phyloP scores from a whole-genome alignment of 2,888 invertebrate species.

The Allophyes oxyacanthae region DNA sequence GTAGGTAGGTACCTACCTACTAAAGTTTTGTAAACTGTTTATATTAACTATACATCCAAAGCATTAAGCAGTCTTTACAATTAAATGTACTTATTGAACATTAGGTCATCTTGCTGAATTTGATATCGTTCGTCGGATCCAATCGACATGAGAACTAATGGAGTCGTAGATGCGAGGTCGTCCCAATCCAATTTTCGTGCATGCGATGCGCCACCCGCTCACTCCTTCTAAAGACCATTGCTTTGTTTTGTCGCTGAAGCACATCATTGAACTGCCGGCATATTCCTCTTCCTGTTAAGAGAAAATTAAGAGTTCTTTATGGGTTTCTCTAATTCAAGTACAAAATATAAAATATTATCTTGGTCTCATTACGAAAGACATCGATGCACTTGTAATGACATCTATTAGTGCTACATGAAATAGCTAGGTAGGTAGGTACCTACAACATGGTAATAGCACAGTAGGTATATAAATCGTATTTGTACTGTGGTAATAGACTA shows the following conservation, averaged over 20 bases:
- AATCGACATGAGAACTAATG: slow-evolving; percentile 94
- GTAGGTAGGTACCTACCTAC: too few species aligned
- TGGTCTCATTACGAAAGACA: too few species aligned
- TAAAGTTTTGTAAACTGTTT: too few species aligned
- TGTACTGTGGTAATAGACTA: too few species aligned
- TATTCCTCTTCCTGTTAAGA: slow-evolving; percentile 94
- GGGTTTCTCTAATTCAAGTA: too few species aligned
- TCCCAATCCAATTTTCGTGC: slow-evolving; percentile 93
- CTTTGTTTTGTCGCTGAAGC: slow-evolving; percentile 91
- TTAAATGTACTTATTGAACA: slow-evolving; percentile 16
- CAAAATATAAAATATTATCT: too few species aligned
- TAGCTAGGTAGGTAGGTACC: too few species aligned
- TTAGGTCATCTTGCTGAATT: slow-evolving; percentile 82
- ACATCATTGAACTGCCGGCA: slow-evolving; percentile 96
- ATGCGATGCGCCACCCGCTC: slow-evolving; percentile 96
- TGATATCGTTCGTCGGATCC: slow-evolving; percentile 94
- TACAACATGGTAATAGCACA: too few species aligned
- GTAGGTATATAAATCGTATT: too few species aligned
- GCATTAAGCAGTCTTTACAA: slow-evolving; percentile 73
- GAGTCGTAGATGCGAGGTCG: slow-evolving; percentile 95
- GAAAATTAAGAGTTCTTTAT: not conserved
- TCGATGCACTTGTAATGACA: too few species aligned
- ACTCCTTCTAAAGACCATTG: slow-evolving; percentile 95
- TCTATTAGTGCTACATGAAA: too few species aligned
- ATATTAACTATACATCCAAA: slow-evolving; percentile 31